These are phyloP conservation scores for Rhabdomys dilectus DNA, from an alignment of 2,113 vertebrate species.

Conservation along the genomic window DNA sequence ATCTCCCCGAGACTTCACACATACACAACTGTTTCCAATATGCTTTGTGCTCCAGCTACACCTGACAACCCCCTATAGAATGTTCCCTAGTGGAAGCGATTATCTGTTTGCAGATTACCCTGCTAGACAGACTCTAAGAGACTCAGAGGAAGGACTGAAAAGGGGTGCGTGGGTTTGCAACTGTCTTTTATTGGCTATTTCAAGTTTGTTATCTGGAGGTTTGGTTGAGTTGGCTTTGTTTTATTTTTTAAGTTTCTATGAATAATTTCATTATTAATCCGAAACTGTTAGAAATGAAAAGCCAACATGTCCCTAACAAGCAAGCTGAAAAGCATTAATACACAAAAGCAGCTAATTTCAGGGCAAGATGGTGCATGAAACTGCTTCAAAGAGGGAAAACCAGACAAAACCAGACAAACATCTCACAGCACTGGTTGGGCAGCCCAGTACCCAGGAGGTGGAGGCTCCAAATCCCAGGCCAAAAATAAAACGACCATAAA, in stretches of 20 bases:
- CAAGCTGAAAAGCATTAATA: not conserved
- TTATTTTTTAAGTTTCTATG: not conserved
- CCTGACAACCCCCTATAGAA: not conserved
- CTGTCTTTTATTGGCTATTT: not conserved
- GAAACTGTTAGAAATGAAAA: not conserved
- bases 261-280: not conserved
- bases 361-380: not conserved
- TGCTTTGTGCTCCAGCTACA: not conserved
- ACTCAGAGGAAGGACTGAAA: not conserved
- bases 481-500: not conserved
- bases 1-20: no score
- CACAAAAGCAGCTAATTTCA: not conserved
- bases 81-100: not conserved
- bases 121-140: not conserved
- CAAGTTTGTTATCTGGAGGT: not conserved
- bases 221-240: not conserved
- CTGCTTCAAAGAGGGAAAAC: not conserved
- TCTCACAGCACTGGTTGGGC: not conserved
- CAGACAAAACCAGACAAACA: not conserved
- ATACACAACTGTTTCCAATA: not conserved
- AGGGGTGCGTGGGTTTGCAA: no score
- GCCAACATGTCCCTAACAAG: not conserved
- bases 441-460: not conserved
- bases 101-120: not conserved
- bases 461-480: not conserved